These are phyloP conservation scores for Drosophila limbata DNA, from an alignment of 2,888 invertebrate genomes.

Conservation along the genomic window DNA sequence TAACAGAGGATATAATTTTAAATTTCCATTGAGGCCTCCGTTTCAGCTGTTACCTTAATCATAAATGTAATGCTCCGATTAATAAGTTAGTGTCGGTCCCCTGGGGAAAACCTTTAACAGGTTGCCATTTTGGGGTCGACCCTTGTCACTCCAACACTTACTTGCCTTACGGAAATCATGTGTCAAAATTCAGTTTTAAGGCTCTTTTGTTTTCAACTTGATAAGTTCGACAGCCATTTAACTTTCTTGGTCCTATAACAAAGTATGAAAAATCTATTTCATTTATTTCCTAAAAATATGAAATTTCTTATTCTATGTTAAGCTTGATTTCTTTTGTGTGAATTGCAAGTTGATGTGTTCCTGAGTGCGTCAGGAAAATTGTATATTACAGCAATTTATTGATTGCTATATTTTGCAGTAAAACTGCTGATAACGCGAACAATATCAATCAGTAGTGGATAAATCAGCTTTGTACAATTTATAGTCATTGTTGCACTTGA, in stretches of 20 bases:
- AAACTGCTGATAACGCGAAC: background rate
- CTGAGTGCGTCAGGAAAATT: background rate
- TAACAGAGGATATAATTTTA: slow-evolving; percentile 14
- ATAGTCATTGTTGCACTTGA: slow-evolving; percentile 19
- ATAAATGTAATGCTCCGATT: slow-evolving; percentile 28
- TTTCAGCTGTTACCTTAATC: slow-evolving; percentile 31
- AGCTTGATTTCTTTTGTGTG: background rate
- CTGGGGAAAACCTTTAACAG: slow-evolving; percentile 2
- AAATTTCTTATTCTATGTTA: background rate
- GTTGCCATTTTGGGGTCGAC: slow-evolving; percentile 26
- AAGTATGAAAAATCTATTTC: too few species aligned
- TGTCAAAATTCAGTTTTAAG: slow-evolving; percentile 24
- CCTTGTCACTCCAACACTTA: slow-evolving; percentile 40
- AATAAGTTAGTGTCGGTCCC: slow-evolving; percentile 13
- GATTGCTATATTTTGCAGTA: slow-evolving; percentile 20
- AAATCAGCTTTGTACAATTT: slow-evolving; percentile 36
- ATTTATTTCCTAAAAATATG: background rate
- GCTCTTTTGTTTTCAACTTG: background rate
- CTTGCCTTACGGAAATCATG: background rate
- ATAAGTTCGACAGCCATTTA: background rate
- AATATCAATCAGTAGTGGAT: slow-evolving; percentile 23
- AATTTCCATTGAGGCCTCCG: slow-evolving; percentile 7
- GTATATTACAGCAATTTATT: slow-evolving; percentile 13
- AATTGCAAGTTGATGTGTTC: background rate
- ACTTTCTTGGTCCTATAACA: too few species aligned